Base-by-base conservation (phyloP, 2,797 vertebrate genomes). In the Siniperca scherzeri region DNA sequence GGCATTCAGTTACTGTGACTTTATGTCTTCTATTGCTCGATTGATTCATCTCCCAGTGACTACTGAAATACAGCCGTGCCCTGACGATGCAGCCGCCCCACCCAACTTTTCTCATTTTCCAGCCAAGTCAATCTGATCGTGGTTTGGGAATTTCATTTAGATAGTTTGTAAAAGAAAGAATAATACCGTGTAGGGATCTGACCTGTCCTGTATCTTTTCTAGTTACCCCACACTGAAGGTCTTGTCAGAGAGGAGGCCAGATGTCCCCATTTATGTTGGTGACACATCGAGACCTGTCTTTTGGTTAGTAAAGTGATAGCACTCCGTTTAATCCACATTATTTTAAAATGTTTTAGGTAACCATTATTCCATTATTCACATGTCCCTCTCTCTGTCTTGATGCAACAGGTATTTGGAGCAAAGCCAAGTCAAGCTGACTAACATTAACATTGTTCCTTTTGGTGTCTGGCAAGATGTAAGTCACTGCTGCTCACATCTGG, bases 191-290 rank as follows among this genome's bases (percentile, higher is more conserved):
- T 19, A 7, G 7, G 9, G 46, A 40, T 33, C 21, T 77, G 6
- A 56, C 19, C 3, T 64, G 13, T 60, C 17, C 27, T 56, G 19
- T 61, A 0, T 81, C 55, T 48, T 81, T 52, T 87, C 38, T 79
- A 97, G 96, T 72, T 97, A 96, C 74, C 96, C 96, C 0, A 96
- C 96, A 0, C 88, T 97, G 70, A 93, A 86, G 74, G 87, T 82
- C 12, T 87, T 97, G 70, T 90, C 96, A 17, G 80, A 93, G n/a
- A 93, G 80, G 76, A 91, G 93, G 75, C 92, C 96, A 14, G 93
- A 96, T 66, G n/a, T 94, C 59, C 96, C 95, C 40, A 96, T 97
- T 80, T 97, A 95, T 53, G 96, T 96, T 11, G 97, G 96, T 2
- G 92, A 96, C 57, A 97, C 96, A 0, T 93, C 95, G 8, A 94